Base-by-base conservation (phyloP, 2,888 invertebrate species). In the Euproctis similis region DNA sequence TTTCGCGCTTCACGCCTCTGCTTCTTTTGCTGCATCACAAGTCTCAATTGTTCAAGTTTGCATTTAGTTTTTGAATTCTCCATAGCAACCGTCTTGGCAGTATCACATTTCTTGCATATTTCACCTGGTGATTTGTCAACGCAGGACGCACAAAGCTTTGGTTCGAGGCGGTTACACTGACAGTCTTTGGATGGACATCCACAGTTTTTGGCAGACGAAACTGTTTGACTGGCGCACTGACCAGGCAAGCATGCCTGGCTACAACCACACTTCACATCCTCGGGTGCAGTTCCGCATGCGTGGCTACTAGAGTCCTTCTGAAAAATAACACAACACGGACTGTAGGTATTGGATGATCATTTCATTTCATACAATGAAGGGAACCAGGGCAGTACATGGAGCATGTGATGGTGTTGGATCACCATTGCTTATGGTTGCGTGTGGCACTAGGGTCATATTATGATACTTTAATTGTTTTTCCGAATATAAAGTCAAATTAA, bases 21-120 rank as follows among this genome's bases (percentile, higher is more conserved):
- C 42, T 95, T 91, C 54, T 94, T 89, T 69, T 96, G 94, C 52
- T 95, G 95, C 94, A 97, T 93, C 33, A 96, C 94, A 46, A 94
- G 87, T 46, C 95, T 90, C 29, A 96, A 82, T 44, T 94, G 93
- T 59, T 95, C 93, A 71, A 96, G 88, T 73, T 96, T 96, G 48
- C 92, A 92, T 55, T 93, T 91, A 4, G 93, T 92, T 51, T 92
- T 92, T 47, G 89, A 88, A 63, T 93, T 93, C 44, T 93, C 92
- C 60, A 89, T 75, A 26, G 90, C 90, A 31, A 88, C 71, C 6
- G 85, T 78, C 35, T 73, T 74, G 41, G 80, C 85, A 4, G 66
- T 66, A 48, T 72, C 67, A 52, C 78, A 81, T 38, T 73, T 72
- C 69, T 57, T 85, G 75, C 85, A 90, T 24, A 55, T 42, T n/a